Conservation (phyloP, 2,888 invertebrate species). For the Crepidodera aurea region DNA sequence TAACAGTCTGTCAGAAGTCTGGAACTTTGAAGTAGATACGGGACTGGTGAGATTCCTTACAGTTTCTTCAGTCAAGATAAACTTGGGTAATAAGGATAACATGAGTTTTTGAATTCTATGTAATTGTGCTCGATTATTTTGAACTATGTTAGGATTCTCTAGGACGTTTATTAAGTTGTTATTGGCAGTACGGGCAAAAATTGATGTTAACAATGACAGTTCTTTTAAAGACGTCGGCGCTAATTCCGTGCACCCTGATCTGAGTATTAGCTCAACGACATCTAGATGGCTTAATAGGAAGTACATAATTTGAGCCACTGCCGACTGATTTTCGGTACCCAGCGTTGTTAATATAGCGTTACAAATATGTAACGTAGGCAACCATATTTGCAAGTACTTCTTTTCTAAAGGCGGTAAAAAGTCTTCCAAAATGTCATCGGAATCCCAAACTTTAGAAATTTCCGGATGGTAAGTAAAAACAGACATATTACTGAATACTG, state of each 20-base stretch:
- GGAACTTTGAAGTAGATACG: slow-evolving; percentile 49
- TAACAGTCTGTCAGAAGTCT: slow-evolving; percentile 60
- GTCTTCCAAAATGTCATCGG: slow-evolving; percentile 51
- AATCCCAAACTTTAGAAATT: slow-evolving; percentile 56
- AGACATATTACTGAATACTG: slow-evolving; percentile 72
- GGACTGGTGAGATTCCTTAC: slow-evolving; percentile 57
- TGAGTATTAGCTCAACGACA: slow-evolving; percentile 78
- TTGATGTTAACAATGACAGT: slow-evolving; percentile 75
- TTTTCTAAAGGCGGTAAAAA: slow-evolving; percentile 72
- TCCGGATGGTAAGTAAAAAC: slow-evolving; percentile 81
- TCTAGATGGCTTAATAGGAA: slow-evolving; percentile 84
- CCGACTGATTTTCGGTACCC: slow-evolving; percentile 84
- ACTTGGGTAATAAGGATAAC: slow-evolving; percentile 78
- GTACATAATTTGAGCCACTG: slow-evolving; percentile 80
- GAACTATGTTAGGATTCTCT: slow-evolving; percentile 59
- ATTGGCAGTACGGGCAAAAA: slow-evolving; percentile 57
- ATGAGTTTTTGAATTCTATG: slow-evolving; percentile 77
- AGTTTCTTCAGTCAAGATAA: slow-evolving; percentile 61
- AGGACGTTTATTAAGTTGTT: slow-evolving; percentile 55
- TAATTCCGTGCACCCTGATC: slow-evolving; percentile 73
- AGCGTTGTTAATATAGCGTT: slow-evolving; percentile 83
- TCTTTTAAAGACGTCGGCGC: slow-evolving; percentile 75
- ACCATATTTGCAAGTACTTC: slow-evolving; percentile 83
- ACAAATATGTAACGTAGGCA: slow-evolving; percentile 83
- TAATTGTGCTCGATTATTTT: slow-evolving; percentile 67